Base-by-base conservation (phyloP, 2,797 vertebrate species). In the Glyptemys insculpta region DNA sequence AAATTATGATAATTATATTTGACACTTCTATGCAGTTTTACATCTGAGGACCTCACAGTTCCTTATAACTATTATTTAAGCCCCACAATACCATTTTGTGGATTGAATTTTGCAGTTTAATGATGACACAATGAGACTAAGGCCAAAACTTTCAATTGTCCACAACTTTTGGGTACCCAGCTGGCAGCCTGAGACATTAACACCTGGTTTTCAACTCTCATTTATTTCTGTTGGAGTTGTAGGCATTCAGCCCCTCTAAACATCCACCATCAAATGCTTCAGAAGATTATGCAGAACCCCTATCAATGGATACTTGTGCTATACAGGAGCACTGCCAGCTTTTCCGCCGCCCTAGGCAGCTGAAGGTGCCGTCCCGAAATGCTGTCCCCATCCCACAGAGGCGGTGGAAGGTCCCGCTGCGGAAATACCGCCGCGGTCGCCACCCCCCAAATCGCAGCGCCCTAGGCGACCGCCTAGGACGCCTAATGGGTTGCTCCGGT, bases 1-100 rank as follows among this genome's bases (percentile, higher is more conserved):
- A 95, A 94, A 54, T 89, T 83, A 86, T 82, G 34, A 57, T 52
- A 94, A 52, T 85, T 85, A 50, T 59, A 62, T 62, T 62, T 90
- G 49, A 37, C 56, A 54, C 57, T 87, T 79, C 37, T 54, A 62
- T 37, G 37, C 29, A 47, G 23, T 3, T 81, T 91, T 81, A 54
- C 80, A 93, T 65, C 54, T 74, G 50, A 89, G 37, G 82, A 89
- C 15, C 50, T 84, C 15, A 31, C 9, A 25, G 50, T 91, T 53
- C 56, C 23, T 81, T 83, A 5, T n/a, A n/a, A 0, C n/a, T 49
- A 2, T 82, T 59, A 52, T 8, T 29, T 14, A 76, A 76, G 12
- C 27, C 54, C 81, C 86, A 81, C 34, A 86, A 59, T 19, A 6
- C 6, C 8, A 81, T 80, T 56, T 21, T 82, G 52, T 2, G 44